Conservation (phyloP, 2,888 invertebrate species). For the Andricus quercusramuli region DNA sequence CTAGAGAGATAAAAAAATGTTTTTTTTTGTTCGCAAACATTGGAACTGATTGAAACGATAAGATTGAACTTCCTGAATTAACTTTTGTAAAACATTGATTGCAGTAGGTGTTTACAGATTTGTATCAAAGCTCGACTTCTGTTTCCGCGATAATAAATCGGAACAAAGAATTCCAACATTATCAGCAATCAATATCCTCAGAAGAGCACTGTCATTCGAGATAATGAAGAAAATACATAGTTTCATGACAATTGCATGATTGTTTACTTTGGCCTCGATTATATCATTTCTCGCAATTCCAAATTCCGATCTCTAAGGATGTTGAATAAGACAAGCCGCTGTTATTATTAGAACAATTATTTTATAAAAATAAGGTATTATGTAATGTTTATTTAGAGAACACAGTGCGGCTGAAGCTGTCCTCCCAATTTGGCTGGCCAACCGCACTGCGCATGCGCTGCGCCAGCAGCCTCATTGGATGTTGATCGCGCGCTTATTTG, state of each 20-base stretch:
- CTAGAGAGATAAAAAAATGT: too few species aligned
- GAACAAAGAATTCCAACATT: neutral
- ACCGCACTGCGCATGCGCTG: too few species aligned
- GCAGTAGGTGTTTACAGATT: neutral
- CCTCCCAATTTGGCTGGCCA: too few species aligned
- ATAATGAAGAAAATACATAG: neutral
- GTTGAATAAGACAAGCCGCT: too few species aligned
- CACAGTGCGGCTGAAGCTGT: too few species aligned
- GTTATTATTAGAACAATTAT: neutral
- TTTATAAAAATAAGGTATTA: neutral
- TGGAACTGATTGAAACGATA: too few species aligned
- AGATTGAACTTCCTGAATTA: too few species aligned
- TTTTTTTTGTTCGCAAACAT: too few species aligned
- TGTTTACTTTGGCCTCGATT: neutral
- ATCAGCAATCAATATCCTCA: neutral
- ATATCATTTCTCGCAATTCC: neutral
- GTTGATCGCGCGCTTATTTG: too few species aligned
- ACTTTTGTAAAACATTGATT: too few species aligned
- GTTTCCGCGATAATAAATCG: neutral
- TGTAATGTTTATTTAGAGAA: neutral
- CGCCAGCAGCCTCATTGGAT: too few species aligned
- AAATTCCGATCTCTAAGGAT: neutral
- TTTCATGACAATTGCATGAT: neutral
- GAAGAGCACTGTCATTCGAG: neutral
- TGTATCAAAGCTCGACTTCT: neutral